Percentiles rank a stretch among this genome's conserved stretches.
These are phyloP conservation scores for Cremastinae sp. DNA, from an alignment of 2,888 invertebrate species.

Conservation along the genomic window DNA sequence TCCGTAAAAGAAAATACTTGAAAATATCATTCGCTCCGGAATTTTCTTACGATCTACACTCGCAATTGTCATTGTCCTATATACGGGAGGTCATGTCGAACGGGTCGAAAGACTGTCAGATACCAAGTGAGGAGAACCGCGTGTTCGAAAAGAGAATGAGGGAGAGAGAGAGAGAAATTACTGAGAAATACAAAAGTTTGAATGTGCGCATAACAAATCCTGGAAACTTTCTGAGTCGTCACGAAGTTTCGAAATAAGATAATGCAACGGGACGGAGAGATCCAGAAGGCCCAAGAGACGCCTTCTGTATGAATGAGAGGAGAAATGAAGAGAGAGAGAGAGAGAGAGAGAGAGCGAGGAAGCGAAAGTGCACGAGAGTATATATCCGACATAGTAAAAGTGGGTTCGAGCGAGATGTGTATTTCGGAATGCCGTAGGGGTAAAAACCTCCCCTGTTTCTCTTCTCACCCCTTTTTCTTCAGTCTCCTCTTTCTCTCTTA, in stretches of 20 bases:
- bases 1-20: too few species aligned
- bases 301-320: constrained; percentile 1
- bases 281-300: constrained; percentile 31
- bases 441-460: constrained; percentile 1
- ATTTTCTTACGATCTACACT: background rate
- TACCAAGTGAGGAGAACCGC: background rate
- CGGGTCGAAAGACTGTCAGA: constrained; percentile 5
- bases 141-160: constrained; percentile 10
- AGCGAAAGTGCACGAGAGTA: background rate
- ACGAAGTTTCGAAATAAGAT: constrained; percentile 73
- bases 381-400: constrained; percentile 1
- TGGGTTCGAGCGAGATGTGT: constrained; percentile 12
- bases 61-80: constrained; percentile 20
- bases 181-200: constrained; percentile 53
- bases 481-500: background rate
- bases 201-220: constrained; percentile 70
- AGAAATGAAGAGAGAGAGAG: constrained; percentile 8
- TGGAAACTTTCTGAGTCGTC: constrained; percentile 73
- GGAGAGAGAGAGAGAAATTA: constrained; percentile 17
- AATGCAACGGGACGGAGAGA: constrained; percentile 72
- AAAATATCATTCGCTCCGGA: too few species aligned
- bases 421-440: constrained; percentile 11
- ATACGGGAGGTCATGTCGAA: constrained; percentile 25
- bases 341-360: constrained; percentile 7
- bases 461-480: constrained; percentile 7